Percentiles rank a stretch among this genome's conserved stretches.
Conservation (phyloP, 2,113 vertebrate genomes). For the Otus sunia region DNA sequence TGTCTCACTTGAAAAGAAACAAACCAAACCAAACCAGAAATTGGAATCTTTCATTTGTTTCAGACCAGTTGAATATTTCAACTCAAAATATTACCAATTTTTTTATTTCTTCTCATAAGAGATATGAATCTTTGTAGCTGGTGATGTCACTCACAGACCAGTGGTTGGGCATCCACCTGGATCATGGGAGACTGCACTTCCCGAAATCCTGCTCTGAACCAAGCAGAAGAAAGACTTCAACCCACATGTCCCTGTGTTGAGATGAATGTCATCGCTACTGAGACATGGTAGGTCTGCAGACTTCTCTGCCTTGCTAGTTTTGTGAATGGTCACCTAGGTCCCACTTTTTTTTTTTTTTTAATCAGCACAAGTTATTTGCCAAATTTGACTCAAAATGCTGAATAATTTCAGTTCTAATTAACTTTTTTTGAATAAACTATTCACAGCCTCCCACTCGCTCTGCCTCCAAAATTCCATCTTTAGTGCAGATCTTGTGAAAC, state of each 20-base stretch:
- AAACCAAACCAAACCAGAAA: not conserved
- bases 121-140: not conserved
- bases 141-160: not conserved
- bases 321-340: not conserved
- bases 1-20: not conserved
- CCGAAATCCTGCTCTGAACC: not conserved
- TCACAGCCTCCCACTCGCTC: slow-evolving; percentile 54
- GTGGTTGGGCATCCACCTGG: not conserved
- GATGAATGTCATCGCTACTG: not conserved
- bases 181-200: not conserved
- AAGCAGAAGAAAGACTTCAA: not conserved
- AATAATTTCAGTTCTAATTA: slow-evolving; percentile 50
- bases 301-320: not conserved
- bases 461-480: slow-evolving; percentile 66
- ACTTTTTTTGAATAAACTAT: slow-evolving; percentile 32
- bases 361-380: not conserved
- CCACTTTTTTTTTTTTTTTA: not conserved
- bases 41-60: not conserved
- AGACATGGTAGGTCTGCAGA: not conserved
- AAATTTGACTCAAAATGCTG: slow-evolving; percentile 15
- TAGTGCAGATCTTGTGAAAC: slow-evolving; percentile 29
- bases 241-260: not conserved
- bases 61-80: not conserved
- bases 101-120: not conserved
- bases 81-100: not conserved